phyloP scores from a whole-genome alignment of 1,140 invertebrate species.

The Hylaeus anthracinus region DNA sequence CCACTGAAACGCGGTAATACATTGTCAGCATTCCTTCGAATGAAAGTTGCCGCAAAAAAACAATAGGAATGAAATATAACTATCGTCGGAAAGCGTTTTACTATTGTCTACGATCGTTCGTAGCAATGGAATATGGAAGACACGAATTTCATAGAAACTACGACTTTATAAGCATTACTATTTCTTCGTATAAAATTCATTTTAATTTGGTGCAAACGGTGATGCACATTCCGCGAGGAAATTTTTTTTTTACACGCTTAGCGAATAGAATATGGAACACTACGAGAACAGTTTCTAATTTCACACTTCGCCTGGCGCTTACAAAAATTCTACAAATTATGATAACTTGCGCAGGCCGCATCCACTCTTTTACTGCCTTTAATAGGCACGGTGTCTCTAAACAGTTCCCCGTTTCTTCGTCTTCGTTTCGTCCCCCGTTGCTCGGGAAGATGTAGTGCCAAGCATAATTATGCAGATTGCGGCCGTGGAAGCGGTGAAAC shows the following conservation, averaged over 20 bases:
- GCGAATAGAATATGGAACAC: conserved; percentile 12
- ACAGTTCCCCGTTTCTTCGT: conserved; percentile 31
- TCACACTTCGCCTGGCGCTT: conserved; percentile 14
- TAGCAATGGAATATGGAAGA: too few relatives aligned
- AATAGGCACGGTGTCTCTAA: conserved; percentile 58
- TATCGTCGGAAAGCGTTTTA: conserved; percentile 11
- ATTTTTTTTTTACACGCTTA: neutral
- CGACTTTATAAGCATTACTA: too few relatives aligned
- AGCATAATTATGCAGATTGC: conserved; percentile 66
- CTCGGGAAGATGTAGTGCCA: conserved; percentile 37
- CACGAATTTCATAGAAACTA: too few relatives aligned
- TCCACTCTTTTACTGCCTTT: conserved; percentile 56
- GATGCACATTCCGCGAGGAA: neutral
- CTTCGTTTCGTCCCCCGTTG: neutral
- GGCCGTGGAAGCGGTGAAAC: conserved; percentile 59
- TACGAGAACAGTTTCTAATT: conserved; percentile 28
- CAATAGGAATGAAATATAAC: conserved; percentile 4
- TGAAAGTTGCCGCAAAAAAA: conserved; percentile 30
- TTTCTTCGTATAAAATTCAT: neutral
- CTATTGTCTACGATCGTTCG: too few relatives aligned
- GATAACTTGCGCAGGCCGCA: neutral
- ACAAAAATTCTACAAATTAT: conserved; percentile 33
- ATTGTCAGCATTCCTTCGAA: conserved; percentile 21
- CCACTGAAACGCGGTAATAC: neutral
- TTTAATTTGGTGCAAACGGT: neutral